A percentile compares a stretch with the other conserved stretches of the same genome.
Evolutionary conservation across 2,888 invertebrate genomes (phyloP).

Genomic region (Notocelia uddmanniana): DNA sequence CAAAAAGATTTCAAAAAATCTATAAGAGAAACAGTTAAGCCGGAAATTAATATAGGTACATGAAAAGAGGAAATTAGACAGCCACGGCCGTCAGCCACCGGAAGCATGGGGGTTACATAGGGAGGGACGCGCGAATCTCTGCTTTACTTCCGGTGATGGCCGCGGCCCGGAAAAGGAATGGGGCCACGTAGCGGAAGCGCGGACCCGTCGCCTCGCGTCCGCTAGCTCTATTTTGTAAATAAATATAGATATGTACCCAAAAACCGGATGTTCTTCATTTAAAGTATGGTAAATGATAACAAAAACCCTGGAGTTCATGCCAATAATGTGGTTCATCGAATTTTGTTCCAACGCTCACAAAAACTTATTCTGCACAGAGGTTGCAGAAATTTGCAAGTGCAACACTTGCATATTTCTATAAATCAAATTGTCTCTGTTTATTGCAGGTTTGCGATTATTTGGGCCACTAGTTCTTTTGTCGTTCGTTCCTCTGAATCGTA

Average conservation of each 20-base stretch:
- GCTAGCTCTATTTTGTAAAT: constrained; percentile 37
- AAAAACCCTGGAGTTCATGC: neutral
- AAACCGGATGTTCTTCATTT: neutral
- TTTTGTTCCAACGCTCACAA: neutral
- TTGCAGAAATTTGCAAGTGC: no score
- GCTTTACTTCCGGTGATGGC: constrained; percentile 73
- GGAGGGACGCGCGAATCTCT: constrained; percentile 67
- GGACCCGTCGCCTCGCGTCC: constrained; percentile 40
- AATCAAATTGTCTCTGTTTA: neutral
- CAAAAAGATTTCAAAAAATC: no score
- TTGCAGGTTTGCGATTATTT: neutral
- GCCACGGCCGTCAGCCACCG: constrained; percentile 72
- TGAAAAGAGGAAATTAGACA: constrained; percentile 84
- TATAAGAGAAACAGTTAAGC: constrained; percentile 75
- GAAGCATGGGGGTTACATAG: constrained; percentile 66
- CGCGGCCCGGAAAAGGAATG: constrained; percentile 67
- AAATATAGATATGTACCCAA: constrained; percentile 1
- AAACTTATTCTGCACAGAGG: no score
- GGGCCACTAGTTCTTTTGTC: neutral
- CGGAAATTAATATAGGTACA: constrained; percentile 79
- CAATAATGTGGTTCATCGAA: constrained; percentile 2
- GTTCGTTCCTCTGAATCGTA: neutral
- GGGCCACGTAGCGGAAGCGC: constrained; percentile 53
- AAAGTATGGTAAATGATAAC: neutral
- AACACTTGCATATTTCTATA: neutral